Base-by-base conservation (phyloP, 2,797 vertebrate genomes). In the Manis javanica region DNA sequence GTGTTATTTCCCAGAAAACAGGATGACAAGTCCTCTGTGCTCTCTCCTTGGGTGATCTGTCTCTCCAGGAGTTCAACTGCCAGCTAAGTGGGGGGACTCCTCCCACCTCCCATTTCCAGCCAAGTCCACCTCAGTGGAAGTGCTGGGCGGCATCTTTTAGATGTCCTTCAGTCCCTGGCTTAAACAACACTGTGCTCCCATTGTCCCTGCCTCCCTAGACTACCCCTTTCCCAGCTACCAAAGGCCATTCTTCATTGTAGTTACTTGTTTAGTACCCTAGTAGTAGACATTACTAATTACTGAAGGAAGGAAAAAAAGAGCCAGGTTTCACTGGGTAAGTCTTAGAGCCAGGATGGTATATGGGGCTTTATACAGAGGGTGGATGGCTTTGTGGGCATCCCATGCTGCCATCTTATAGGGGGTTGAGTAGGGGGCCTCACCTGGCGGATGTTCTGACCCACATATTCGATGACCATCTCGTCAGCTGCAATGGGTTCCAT, bases 381-480 rank as follows among this genome's bases (percentile, higher is more conserved):
- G 34, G 34, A 39, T 4, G 49, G 18, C 16, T 37, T 16, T 7
- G 64, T 21, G 21, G 24, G 49, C 29, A 69, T 4, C 34, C n/a
- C 8, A 10, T 1, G 59, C 57, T n/a, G 29, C n/a, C 49, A 19
- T 8, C 46, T 19, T 11, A 39, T 5, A 6, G 14, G 85, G 34
- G 23, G 49, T 53, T 13, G 34, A n/a, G 49, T 21, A 7, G 13
- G 37, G 21, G 31, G 42, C 96, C 97, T 97, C 74, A 99, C 99
- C 99, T 99, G 99, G 98, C 99, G 98, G 98, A 99, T 99, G 98
- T 99, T 99, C 96, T 99, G 99, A 78, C 99, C 99, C 98, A 99
- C 99, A 0, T 99, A 99, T 95, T 99, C 99, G 4, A 99, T 99
- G 98, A 99, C 99, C 99, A 99, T 99, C 98, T 99, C 99, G 7